These are phyloP conservation scores for Caenorhabditis angaria DNA, from an alignment of 2,888 invertebrate species.

Conservation along the genomic window DNA sequence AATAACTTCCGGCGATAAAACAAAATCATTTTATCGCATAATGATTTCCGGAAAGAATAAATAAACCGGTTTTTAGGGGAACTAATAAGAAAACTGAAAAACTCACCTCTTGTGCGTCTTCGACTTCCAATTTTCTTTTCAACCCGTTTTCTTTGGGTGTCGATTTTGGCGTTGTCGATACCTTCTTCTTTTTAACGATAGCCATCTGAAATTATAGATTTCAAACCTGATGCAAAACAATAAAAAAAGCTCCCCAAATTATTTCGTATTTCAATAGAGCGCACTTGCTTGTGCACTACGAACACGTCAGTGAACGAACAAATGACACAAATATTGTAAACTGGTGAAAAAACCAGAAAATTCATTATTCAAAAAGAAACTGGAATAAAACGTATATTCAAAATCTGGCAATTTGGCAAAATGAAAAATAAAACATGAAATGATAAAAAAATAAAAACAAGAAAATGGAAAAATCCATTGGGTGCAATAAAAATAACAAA, in stretches of 20 bases:
- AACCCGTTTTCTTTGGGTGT: neutral
- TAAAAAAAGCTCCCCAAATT: conserved; percentile 3
- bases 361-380: neutral
- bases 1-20: no score
- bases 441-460: neutral
- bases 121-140: conserved; percentile 10
- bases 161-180: conserved; percentile 7
- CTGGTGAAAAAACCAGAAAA: neutral
- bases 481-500: conserved; percentile 19
- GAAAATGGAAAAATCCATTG: conserved; percentile 11
- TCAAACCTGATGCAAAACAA: neutral
- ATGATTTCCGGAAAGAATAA: neutral
- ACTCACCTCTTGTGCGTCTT: neutral
- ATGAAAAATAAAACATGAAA: neutral
- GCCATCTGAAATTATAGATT: conserved; percentile 22
- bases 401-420: neutral
- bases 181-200: conserved; percentile 39
- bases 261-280: conserved; percentile 7
- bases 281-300: neutral
- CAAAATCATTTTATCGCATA: no score
- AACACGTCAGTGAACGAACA: neutral
- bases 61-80: neutral
- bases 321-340: neutral
- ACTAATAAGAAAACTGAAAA: neutral
- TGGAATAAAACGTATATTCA: neutral